Percentiles rank a stretch among this genome's conserved stretches.
phyloP scores from a whole-genome alignment of 2,797 vertebrate genomes.

The Buphagus erythrorhynchus region DNA sequence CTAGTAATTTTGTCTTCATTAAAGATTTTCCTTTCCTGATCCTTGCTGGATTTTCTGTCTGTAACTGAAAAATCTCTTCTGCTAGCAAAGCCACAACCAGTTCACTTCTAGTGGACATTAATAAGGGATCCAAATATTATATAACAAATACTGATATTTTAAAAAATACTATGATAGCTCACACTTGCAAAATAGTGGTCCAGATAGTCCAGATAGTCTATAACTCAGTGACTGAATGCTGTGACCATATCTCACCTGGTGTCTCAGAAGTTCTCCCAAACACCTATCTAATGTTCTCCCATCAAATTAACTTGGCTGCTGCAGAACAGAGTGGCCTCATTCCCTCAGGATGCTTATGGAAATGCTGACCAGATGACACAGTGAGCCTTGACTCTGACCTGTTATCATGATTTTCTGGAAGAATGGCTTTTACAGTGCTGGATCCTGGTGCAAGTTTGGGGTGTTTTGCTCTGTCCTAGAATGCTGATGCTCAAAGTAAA shows the following conservation, averaged over 20 bases:
- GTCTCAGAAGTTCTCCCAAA: background rate
- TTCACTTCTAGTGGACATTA: background rate
- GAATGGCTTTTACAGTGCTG: background rate
- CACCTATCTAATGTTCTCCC: background rate
- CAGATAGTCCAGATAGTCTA: background rate
- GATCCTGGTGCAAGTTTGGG: background rate
- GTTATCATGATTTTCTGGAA: background rate
- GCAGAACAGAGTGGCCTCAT: background rate
- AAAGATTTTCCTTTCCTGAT: background rate
- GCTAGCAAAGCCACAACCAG: background rate
- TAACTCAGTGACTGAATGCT: background rate
- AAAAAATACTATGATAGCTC: background rate
- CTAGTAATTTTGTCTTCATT: background rate
- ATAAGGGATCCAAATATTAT: background rate
- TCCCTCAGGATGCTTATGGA: background rate
- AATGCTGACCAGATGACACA: background rate
- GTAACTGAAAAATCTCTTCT: background rate
- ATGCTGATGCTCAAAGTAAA: background rate
- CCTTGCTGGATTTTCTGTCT: background rate
- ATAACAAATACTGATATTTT: background rate
- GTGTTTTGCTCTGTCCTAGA: background rate
- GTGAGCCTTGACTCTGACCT: background rate
- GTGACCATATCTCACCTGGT: fast-evolving
- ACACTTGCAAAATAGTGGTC: background rate
- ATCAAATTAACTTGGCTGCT: background rate